Evolutionary conservation across 1,140 invertebrate genomes (phyloP), one percentile per base, ranked within the genome.

Genomic region (Dryas iulia): DNA sequence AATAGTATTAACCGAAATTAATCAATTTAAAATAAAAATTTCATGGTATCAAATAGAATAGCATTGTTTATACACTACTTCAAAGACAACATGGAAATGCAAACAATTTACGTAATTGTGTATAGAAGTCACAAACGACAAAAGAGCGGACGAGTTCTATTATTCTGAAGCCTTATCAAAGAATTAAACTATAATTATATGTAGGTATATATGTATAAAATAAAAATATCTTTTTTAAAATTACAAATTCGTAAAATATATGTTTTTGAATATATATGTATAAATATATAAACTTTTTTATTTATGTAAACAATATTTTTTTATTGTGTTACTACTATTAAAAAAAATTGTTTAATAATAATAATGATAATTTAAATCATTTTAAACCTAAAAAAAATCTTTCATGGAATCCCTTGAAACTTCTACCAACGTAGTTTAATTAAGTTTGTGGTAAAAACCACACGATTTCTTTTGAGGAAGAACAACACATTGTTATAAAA

Each of bases 41-140:
- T 47, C 7, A 35, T 21, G n/a, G 21, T 23, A 28, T 0, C 8
- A 52, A 53, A 61, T 61, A 33, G 31, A 26, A 28, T 53, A 53
- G 10, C 39, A 52, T 62, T 52, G 10, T 62, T 26, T 62, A 6
- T 8, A 39, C 33, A 53, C 25, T 28, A 26, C 10, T 56, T 56
- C 11, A 14, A 56, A 24, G 3, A 52, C 4, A n/a, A 33, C 52
- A 31, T 56, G 59, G n/a, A 67, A 66, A 66, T 58, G 64, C 58
- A 60, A 60, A 61, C 52, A 61, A 25, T 67, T 84, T 84, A 83
- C 74, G 73, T 76, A 81, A 84, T 77, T 71, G 76, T 72, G 69
- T 81, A 73, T 54, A 56, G 21, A 63, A 52, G 39, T 47, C 14
- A 47, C 18, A 47, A 47, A 3, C 18, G 39, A 21, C 39, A 3